phyloP scores from a whole-genome alignment of 2,888 invertebrate genomes.

The Tortrix viridana region DNA sequence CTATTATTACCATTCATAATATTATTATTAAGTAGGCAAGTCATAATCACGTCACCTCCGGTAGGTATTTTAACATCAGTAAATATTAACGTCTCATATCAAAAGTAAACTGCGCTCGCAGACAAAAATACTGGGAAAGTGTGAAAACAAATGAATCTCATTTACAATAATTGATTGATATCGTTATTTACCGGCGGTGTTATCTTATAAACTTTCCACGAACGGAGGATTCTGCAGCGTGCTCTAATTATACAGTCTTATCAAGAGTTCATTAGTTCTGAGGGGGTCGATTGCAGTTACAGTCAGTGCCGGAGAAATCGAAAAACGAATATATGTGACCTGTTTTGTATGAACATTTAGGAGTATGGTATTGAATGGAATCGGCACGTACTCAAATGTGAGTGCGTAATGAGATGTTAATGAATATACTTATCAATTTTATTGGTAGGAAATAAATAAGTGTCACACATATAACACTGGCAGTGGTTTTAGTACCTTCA shows the following conservation, averaged over 20 bases:
- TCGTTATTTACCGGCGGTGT: slow-evolving; percentile 51
- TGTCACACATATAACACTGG: not conserved
- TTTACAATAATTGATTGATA: slow-evolving; percentile 46
- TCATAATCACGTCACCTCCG: no score
- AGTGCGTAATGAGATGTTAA: slow-evolving; percentile 2
- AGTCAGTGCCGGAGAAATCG: no score
- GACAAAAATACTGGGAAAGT: slow-evolving; percentile 9
- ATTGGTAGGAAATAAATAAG: not conserved
- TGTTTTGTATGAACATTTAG: not conserved
- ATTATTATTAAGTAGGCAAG: no score
- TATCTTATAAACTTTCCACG: slow-evolving; percentile 59
- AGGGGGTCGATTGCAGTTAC: slow-evolving; percentile 27
- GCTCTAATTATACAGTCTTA: slow-evolving; percentile 39
- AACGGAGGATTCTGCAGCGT: slow-evolving; percentile 38
- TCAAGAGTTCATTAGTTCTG: slow-evolving; percentile 34
- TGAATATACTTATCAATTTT: slow-evolving; percentile 7
- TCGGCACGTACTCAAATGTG: not conserved
- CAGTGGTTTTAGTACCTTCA: not conserved
- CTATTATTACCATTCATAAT: no score
- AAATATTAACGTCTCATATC: no score
- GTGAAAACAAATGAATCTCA: slow-evolving; percentile 24
- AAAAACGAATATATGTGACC: not conserved
- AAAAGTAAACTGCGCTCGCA: not conserved
- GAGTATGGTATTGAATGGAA: no score
- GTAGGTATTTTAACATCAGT: no score